Evolutionary conservation across 2,888 invertebrate species (phyloP), one percentile per base, ranked within the genome.

Genomic region (Volucella zonaria): DNA sequence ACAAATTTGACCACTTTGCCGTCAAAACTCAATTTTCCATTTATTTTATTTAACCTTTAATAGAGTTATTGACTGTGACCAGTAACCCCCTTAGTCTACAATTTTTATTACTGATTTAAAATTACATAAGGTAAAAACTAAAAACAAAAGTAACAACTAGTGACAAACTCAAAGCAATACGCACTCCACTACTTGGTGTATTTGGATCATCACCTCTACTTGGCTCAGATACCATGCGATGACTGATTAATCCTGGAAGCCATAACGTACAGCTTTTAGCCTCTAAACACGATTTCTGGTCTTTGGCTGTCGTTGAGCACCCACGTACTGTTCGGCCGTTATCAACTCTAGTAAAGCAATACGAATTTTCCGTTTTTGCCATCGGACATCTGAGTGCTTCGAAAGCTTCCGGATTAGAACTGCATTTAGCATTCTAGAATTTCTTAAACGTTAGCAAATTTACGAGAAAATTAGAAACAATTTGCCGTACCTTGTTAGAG

Each of bases 231-330:
- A 10, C 38, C 45, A 71, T 47, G 9, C 80, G 79, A 87, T 88
- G 89, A 58, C 89, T 40, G 10, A 89, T 43, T 56, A 89, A 86
- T 14, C 68, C 86, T 0, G 89, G 87, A 18, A 88, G 70, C 43
- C 89, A 89, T 9, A 89, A 75, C 6, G 78, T 40, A 56, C 89
- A 89, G 12, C 85, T 80, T 2, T 23, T 64, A 3, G 79, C 79
- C 1, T 38, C 31, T 15, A 88, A 64, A 31, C 89, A 89, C 3
- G 74, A 23, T 23, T 61, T 87, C 76, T 89, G 89, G 14, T 87
- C 83, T 3, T 76, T 62, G 10, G 87, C 82, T 14, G 79, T 82
- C 10, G 82, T 80, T 2, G 88, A 82, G 66, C 89, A 89, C 2
- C 89, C 89, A 8, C 89, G 88, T 45, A 83, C 71, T 0, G 82